These are phyloP conservation scores for Hirtodrosophila histrioides DNA, from an alignment of 2,888 invertebrate species.

Conservation along the genomic window DNA sequence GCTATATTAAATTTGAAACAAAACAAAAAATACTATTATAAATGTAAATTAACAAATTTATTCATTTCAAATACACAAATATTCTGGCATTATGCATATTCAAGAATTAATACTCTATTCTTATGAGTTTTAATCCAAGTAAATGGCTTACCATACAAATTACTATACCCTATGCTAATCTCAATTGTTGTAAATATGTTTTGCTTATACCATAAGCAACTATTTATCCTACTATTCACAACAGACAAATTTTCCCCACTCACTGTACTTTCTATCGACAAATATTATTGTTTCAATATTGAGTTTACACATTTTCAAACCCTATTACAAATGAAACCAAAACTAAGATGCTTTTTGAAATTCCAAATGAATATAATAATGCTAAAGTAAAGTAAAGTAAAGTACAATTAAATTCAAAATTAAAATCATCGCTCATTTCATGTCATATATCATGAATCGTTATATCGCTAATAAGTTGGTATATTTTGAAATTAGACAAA, in stretches of 20 bases:
- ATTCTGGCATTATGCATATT: constrained; percentile 19
- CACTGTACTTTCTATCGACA: constrained; percentile 42
- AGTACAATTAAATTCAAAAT: constrained; percentile 51
- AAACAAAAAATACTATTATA: neutral
- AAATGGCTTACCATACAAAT: constrained; percentile 26
- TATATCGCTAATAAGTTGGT: constrained; percentile 68
- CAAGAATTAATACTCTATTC: constrained; percentile 5
- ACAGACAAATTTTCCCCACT: constrained; percentile 35
- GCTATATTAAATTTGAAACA: constrained; percentile 10
- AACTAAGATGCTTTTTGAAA: constrained; percentile 85
- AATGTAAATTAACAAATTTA: constrained; percentile 1
- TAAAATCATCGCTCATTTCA: constrained; percentile 79
- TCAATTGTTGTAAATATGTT: constrained; percentile 70
- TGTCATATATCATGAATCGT: constrained; percentile 58
- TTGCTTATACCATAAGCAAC: constrained; percentile 58
- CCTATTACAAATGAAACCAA: constrained; percentile 42
- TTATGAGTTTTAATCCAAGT: constrained; percentile 26
- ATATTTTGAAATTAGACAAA: constrained; percentile 63
- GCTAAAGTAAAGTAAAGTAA: constrained; percentile 36
- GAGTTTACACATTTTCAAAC: constrained; percentile 29
- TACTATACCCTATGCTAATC: constrained; percentile 37
- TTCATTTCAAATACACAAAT: constrained; percentile 14
- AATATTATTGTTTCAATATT: constrained; percentile 26
- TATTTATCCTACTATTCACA: constrained; percentile 33
- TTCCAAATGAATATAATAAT: constrained; percentile 73